These are phyloP conservation scores for Mayetiola destructor DNA, from an alignment of 2,888 invertebrate species.

Conservation along the genomic window DNA sequence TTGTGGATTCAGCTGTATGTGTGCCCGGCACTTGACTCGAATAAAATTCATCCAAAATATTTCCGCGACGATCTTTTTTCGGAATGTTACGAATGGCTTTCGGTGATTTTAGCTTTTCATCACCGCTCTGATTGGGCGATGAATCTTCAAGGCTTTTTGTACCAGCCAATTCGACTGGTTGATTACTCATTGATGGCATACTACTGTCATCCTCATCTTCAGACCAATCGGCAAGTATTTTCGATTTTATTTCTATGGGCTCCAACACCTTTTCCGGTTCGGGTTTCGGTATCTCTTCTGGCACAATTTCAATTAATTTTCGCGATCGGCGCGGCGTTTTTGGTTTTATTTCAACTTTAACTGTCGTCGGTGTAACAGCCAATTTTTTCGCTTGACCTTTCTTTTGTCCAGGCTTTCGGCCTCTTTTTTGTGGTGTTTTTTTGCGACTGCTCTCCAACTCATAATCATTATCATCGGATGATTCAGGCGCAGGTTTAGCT, in stretches of 20 bases:
- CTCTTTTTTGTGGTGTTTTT: neutral
- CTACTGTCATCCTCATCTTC: conserved; percentile 41
- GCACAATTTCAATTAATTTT: neutral
- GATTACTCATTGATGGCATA: conserved; percentile 23
- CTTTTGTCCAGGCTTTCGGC: neutral
- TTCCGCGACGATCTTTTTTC: conserved; percentile 32
- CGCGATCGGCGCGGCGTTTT: neutral
- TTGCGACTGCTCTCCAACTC: neutral
- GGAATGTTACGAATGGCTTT: conserved; percentile 28
- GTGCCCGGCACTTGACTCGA: conserved; percentile 14
- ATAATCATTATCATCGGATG: neutral
- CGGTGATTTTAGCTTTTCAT: conserved; percentile 12
- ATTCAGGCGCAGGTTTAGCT: neutral
- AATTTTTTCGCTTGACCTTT: conserved; percentile 1
- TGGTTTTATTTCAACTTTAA: neutral
- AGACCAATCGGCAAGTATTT: conserved; percentile 64
- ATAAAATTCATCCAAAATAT: conserved; percentile 27
- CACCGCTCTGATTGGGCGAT: neutral
- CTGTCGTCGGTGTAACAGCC: neutral
- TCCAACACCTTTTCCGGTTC: conserved; percentile 23
- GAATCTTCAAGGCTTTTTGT: neutral
- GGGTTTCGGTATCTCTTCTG: conserved; percentile 23
- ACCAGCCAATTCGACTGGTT: conserved; percentile 15
- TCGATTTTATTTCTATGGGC: conserved; percentile 44
- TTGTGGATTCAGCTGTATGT: neutral